Base-by-base conservation (phyloP, 1,140 invertebrate species). In the Potamilus streckersoni region DNA sequence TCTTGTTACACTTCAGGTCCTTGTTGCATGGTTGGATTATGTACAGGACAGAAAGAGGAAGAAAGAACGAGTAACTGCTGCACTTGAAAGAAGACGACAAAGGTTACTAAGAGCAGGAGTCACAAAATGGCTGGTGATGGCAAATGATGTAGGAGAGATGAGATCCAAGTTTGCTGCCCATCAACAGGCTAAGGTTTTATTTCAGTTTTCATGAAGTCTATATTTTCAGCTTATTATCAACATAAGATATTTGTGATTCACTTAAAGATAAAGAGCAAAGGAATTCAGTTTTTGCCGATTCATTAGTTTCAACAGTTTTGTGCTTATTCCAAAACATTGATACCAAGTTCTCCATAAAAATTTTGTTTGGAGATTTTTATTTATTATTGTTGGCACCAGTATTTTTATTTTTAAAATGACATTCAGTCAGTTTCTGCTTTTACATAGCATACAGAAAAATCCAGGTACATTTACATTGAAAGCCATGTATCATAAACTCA, bases 111-210 rank as follows among this genome's bases (percentile, higher is more conserved):
- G 56, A 38, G 63, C 81, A 62, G 84, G 83, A 17, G 73, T 80
- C 15, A 68, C 78, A 27, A 82, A 85, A 71, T 87, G 85, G 84
- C 63, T 87, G 65, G 60, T 58, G 15, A 82, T 85, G n/a, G 79
- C 85, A 23, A 77, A 80, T 56, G 83, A 82, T 23, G 64, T 86
- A 69, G 60, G 78, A 20, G 71, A 82, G 12, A 75, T 83, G 69
- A 78, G 85, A 65, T 62, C 82, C 20, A 67, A 69, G 15, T 79
- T 80, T 73, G 85, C 85, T 62, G 79, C 79, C 5, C 76, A 81
- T 60, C 81, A 83, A 60, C 85, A 86, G 58, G 71, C 84, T 2
- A 78, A 83, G 76, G 79, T 85, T 72, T 20, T 12, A 68, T 58
- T 38, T 23, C 6, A 62, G 14, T n/a, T n/a, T n/a, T 62, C 19